Conservation (phyloP, 2,888 invertebrate species). For the Invenusta paracnida region DNA sequence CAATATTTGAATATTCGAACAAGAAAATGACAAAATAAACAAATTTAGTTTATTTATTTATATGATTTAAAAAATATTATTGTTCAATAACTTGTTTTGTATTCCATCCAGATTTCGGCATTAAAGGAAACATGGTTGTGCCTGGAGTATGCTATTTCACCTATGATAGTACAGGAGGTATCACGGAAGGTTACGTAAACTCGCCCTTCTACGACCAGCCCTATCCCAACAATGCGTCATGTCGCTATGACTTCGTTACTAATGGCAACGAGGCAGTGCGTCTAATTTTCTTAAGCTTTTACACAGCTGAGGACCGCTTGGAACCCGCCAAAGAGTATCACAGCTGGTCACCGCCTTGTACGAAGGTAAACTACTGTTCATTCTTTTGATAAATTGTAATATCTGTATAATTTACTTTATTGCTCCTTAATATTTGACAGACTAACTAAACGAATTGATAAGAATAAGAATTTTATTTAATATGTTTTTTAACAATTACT, state of each 20-base stretch:
- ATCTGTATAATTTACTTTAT: no score
- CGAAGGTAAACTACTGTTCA: no score
- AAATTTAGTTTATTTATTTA: no score
- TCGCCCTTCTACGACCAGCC: slow-evolving; percentile 89
- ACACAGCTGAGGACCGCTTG: slow-evolving; percentile 24
- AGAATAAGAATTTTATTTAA: neutral
- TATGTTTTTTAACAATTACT: neutral
- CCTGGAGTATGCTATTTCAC: slow-evolving; percentile 32
- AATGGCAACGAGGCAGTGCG: slow-evolving; percentile 31
- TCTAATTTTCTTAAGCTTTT: slow-evolving; percentile 10
- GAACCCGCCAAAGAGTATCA: neutral
- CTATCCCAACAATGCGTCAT: slow-evolving; percentile 36
- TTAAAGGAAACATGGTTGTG: slow-evolving; percentile 28
- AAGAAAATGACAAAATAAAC: no score
- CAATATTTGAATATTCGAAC: no score
- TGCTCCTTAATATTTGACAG: no score
- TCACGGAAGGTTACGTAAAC: slow-evolving; percentile 83
- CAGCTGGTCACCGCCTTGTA: neutral
- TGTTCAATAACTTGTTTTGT: neutral
- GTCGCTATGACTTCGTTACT: slow-evolving; percentile 34
- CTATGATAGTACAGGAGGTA: slow-evolving; percentile 24
- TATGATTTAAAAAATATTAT: neutral
- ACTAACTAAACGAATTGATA: no score
- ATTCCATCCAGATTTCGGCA: slow-evolving; percentile 38
- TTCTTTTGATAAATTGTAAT: no score